A percentile compares a stretch with the other conserved stretches of the same genome.
These are phyloP conservation scores for Chymomyza fuscimana DNA, from an alignment of 2,888 invertebrate species.

Conservation along the genomic window DNA sequence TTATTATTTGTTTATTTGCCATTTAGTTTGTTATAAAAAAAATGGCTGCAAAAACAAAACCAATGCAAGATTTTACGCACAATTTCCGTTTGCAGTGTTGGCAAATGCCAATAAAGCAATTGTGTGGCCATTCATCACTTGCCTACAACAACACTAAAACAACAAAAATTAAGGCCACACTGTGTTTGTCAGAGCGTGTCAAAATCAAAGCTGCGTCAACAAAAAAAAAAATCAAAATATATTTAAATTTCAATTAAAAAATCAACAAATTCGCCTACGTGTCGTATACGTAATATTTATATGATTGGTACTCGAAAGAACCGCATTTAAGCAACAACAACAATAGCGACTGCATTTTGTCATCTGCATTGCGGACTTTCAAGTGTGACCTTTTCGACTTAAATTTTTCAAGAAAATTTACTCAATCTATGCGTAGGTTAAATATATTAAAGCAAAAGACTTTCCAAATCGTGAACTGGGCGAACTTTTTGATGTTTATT, in stretches of 20 bases:
- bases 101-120: conserved; percentile 26
- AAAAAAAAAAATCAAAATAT: not conserved
- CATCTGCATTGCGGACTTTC: not conserved
- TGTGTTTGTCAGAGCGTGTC: conserved; percentile 32
- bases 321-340: not conserved
- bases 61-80: conserved; percentile 50
- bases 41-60: conserved; percentile 26
- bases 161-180: not conserved
- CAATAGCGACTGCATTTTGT: not conserved
- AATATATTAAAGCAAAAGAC: too few relatives aligned
- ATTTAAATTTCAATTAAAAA: conserved; percentile 13
- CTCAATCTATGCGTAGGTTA: too few relatives aligned
- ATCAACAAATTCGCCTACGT: conserved; percentile 45
- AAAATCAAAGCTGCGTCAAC: conserved; percentile 44
- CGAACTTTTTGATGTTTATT: too few relatives aligned
- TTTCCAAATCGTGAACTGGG: too few relatives aligned
- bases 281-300: conserved; percentile 48
- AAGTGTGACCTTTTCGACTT: not conserved
- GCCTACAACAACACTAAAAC: conserved; percentile 22
- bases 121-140: conserved; percentile 49
- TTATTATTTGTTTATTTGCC: conserved; percentile 29
- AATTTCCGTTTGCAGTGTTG: conserved; percentile 34
- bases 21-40: conserved; percentile 46
- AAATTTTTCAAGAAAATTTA: not conserved
- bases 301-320: conserved; percentile 25